Evolutionary conservation across 2,797 vertebrate genomes (phyloP), one percentile per base, ranked within the genome.

Genomic region (Iguana delicatissima): DNA sequence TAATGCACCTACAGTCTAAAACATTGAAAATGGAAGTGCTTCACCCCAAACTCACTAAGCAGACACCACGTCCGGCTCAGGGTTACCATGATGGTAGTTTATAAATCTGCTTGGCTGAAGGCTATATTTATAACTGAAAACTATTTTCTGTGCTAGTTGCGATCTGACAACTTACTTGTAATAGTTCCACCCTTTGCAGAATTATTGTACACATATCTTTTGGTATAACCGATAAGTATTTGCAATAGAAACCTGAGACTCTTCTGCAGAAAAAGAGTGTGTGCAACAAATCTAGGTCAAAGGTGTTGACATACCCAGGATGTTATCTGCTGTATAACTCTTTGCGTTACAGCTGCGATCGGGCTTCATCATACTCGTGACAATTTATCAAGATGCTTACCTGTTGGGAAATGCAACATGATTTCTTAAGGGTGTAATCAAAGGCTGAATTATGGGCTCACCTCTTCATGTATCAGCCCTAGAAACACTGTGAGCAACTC

Each of bases 361-460:
- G 93, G 90, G 89, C 94, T 96, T 96, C 95, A 96, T 96, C 96
- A 94, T 93, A 89, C 94, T 94, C 87, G 90, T 92, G 95, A 96
- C 95, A 93, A 97, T 96, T 96, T 97, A 95, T 96, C 96, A 96
- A 94, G 95, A 91, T 95, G 94, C 94, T 97, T 97, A 96, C 96
- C 94, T 96, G 94, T 96, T 97, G 96, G 96, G 96, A 97, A 97
- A 96, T 95, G 94, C 96, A 96, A 90, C 92, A 67, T 96, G 97
- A 97, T 97, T 98, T 98, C 97, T 97, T 97, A 94, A 96, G 96
- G 95, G 96, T 97, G 94, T 93, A 97, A 91, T 97, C 95, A 95
- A 87, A 90, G 94, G 1, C 91, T 97, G 96, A 97, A 88, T 97
- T 97, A 97, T 96, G 92, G 88, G 92, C 89, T 93, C 90, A 94